phyloP scores from a whole-genome alignment of 35 echinoderm and acorn worm species.

The Acanthaster planci region DNA sequence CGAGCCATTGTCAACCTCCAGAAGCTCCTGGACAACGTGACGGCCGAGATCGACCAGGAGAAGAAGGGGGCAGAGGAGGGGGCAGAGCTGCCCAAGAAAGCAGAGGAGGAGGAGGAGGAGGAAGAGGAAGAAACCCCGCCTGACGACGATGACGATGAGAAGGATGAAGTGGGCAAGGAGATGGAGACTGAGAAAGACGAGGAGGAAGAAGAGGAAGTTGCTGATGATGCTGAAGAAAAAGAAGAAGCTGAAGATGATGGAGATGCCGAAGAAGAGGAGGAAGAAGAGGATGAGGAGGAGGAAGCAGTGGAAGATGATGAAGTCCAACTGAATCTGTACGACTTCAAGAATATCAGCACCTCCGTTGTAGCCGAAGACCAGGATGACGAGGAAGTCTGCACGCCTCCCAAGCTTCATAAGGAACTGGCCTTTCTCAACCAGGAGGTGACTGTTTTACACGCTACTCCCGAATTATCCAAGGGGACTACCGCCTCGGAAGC shows the following conservation, averaged over 20 bases:
- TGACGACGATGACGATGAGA: constrained; percentile 37
- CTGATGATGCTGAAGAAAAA: constrained; percentile 16
- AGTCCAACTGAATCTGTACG: neutral
- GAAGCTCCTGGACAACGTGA: constrained; percentile 95
- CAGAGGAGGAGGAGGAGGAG: constrained; percentile 14
- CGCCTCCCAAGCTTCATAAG: constrained; percentile 72
- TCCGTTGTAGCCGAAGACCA: constrained; percentile 38
- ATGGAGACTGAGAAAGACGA: constrained; percentile 22
- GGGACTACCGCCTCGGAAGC: neutral
- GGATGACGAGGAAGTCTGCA: constrained; percentile 43
- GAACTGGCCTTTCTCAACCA: constrained; percentile 72
- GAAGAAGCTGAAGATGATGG: constrained; percentile 9
- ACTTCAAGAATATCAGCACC: constrained; percentile 44
- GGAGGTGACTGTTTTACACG: constrained; percentile 46
- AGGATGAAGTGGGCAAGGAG: constrained; percentile 37
- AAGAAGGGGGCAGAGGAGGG: constrained; percentile 51
- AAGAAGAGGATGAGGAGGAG: constrained; percentile 19
- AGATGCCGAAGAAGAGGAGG: constrained; percentile 18
- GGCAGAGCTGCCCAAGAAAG: neutral
- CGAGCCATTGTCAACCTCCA: constrained; percentile 96
- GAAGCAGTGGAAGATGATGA: constrained; percentile 31
- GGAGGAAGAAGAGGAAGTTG: neutral
- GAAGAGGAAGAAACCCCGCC: constrained; percentile 32
- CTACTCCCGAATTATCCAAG: constrained; percentile 38
- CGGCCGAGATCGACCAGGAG: constrained; percentile 87